Evolutionary conservation across 2,888 invertebrate species (phyloP).

Genomic region (Neoitamus cyanurus): DNA sequence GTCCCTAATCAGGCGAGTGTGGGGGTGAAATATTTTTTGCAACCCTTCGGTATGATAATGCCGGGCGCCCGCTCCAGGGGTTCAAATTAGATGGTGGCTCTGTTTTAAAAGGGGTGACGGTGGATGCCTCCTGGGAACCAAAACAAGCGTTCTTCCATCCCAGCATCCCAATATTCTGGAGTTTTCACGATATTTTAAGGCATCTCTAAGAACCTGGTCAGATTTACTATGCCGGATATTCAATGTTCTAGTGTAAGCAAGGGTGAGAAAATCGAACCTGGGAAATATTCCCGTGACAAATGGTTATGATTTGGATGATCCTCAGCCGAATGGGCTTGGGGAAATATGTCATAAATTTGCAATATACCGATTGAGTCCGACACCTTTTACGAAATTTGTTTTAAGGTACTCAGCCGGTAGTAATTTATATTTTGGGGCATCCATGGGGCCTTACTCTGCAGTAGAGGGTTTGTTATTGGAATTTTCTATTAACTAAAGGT

Average conservation of each 20-base stretch:
- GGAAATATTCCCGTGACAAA: background rate
- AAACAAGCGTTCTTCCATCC: background rate
- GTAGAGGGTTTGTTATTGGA: background rate
- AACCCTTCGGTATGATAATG: conserved; percentile 23
- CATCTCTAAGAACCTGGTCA: background rate
- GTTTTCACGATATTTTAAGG: background rate
- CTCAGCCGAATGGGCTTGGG: background rate
- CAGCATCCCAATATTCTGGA: background rate
- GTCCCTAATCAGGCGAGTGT: conserved; percentile 31
- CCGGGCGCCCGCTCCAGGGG: background rate
- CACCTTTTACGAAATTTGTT: background rate
- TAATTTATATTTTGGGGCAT: background rate
- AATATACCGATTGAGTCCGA: background rate
- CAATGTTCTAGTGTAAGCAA: background rate
- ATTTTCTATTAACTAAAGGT: background rate
- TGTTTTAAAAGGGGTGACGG: conserved; percentile 24
- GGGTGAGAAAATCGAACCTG: background rate
- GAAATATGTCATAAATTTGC: background rate
- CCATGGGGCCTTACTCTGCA: background rate
- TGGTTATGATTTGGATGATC: background rate
- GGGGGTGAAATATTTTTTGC: background rate
- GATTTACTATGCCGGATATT: background rate
- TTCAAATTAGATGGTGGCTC: conserved; percentile 26
- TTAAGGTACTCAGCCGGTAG: background rate
- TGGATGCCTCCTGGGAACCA: background rate